Conservation (phyloP, 2,113 vertebrate species). For the Cebidichthys violaceus region DNA sequence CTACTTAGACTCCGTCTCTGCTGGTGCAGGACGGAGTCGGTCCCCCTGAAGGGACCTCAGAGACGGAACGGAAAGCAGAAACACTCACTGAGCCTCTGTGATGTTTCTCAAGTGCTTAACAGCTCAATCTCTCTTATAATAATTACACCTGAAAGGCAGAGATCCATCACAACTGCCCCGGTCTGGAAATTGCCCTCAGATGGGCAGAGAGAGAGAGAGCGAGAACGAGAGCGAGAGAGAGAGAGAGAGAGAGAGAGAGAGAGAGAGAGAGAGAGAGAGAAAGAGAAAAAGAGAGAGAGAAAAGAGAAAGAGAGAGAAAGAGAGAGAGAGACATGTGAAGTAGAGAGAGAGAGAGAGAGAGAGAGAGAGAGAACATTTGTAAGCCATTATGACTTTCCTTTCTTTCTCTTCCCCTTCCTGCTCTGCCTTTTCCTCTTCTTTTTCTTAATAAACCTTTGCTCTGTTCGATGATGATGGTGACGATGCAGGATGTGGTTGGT, state of each 20-base stretch:
- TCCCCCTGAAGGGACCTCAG: constrained; percentile 72
- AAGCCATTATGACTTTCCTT: constrained; percentile 78
- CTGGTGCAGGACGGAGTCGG: constrained; percentile 65
- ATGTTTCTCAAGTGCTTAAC: constrained; percentile 84
- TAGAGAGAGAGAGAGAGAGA: not conserved
- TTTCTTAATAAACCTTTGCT: constrained; percentile 3
- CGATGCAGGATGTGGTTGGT: constrained; percentile 57
- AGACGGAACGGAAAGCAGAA: constrained; percentile 77
- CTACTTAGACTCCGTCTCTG: no score
- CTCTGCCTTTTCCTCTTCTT: not conserved
- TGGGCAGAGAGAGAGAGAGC: constrained; percentile 68
- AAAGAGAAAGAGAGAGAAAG: not conserved
- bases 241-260: not conserved
- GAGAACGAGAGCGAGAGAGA: no score
- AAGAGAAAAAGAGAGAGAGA: constrained; percentile 64
- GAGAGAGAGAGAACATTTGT: constrained; percentile 79
- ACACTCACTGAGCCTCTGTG: constrained; percentile 84
- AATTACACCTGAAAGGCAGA: constrained; percentile 87
- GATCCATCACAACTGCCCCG: constrained; percentile 83
- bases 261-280: not conserved
- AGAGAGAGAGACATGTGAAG: not conserved
- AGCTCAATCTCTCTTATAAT: constrained; percentile 86
- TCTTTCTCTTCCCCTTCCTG: constrained; percentile 16
- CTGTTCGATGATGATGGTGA: constrained; percentile 48
- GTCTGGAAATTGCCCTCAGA: constrained; percentile 86